These are phyloP conservation scores for Lumbricus terrestris DNA, from an alignment of 2,888 invertebrate genomes.

Conservation along the genomic window DNA sequence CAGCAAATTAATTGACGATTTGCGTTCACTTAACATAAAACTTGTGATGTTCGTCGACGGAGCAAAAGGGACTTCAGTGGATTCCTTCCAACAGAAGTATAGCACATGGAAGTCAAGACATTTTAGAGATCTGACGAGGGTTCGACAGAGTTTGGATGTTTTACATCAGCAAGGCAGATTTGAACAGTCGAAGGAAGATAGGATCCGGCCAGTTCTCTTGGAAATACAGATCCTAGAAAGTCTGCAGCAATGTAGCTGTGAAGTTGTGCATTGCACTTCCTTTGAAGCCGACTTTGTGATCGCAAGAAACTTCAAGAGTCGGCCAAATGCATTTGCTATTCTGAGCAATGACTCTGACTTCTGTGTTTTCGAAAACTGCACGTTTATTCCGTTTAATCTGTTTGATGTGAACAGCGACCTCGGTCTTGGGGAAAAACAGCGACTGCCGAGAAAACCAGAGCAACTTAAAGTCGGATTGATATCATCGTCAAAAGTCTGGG, in stretches of 20 bases:
- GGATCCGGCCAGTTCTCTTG: constrained; percentile 49
- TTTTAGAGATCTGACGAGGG: constrained; percentile 43
- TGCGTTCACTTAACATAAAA: constrained; percentile 45
- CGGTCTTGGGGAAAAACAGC: constrained; percentile 41
- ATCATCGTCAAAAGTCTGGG: constrained; percentile 36
- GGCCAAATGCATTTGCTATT: constrained; percentile 50
- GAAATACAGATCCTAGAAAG: constrained; percentile 46
- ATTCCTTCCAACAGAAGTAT: constrained; percentile 44
- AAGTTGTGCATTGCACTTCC: constrained; percentile 41
- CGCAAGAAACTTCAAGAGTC: constrained; percentile 44
- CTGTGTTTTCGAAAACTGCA: constrained; percentile 48
- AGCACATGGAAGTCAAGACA: constrained; percentile 50
- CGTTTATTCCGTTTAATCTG: constrained; percentile 46
- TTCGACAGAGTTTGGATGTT: constrained; percentile 45
- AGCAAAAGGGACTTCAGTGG: constrained; percentile 46
- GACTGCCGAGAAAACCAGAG: constrained; percentile 44
- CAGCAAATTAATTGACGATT: constrained; percentile 45
- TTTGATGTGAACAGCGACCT: constrained; percentile 52
- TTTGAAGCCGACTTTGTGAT: constrained; percentile 53
- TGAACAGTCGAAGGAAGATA: constrained; percentile 38
- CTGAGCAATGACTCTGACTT: constrained; percentile 56
- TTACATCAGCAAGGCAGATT: constrained; percentile 42
- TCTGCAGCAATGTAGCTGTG: constrained; percentile 46
- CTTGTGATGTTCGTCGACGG: constrained; percentile 54
- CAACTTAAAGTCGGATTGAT: constrained; percentile 47